Evolutionary conservation across 2,797 vertebrate species (phyloP), one percentile per base, ranked within the genome.

Genomic region (Molossus molossus): DNA sequence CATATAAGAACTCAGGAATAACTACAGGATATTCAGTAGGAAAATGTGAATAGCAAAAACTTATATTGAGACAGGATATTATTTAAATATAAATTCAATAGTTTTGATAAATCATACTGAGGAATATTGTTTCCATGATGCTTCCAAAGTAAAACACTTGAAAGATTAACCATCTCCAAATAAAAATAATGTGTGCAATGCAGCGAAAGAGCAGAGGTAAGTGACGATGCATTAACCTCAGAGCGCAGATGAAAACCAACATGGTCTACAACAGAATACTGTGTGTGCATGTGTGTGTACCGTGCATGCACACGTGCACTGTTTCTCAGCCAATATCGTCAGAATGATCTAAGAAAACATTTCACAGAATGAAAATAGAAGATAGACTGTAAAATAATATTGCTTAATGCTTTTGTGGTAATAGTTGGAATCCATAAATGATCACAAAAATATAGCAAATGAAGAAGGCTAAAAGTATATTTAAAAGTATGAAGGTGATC

Each of bases 271-370:
- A 65, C 12, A 53, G 10, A 55, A 72, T 13, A 27, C 4, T 76
- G 27, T 76, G 27, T n/a, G 72, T 50, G 14, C 79, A 2, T 20
- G 40, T 69, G 8, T 58, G 57, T 8, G 17, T 29, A n/a, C n/a
- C 7, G 3, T 12, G 13, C 1, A 2, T 27, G 14, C 3, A 0
- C 1, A 14, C 65, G 33, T 15, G 29, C 7, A 45, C 40, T 6
- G 40, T 45, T 58, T 58, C 12, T 65, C 3, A 60, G 14, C 5
- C 18, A 50, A 20, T 55, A 14, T 15, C 6, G 29, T 9, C 3
- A 60, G 72, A n/a, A 53, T 92, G 13, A 80, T 37, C 15, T 20
- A 65, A 37, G 27, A 57, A 29, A 57, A 58, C 27, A 27, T 25
- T 40, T 18, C 58, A 33, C 0, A 90, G 10, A 14, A 57, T 3